These are phyloP conservation scores for Emydura subglobosa DNA, from an alignment of 2,113 vertebrate genomes.

Conservation along the genomic window DNA sequence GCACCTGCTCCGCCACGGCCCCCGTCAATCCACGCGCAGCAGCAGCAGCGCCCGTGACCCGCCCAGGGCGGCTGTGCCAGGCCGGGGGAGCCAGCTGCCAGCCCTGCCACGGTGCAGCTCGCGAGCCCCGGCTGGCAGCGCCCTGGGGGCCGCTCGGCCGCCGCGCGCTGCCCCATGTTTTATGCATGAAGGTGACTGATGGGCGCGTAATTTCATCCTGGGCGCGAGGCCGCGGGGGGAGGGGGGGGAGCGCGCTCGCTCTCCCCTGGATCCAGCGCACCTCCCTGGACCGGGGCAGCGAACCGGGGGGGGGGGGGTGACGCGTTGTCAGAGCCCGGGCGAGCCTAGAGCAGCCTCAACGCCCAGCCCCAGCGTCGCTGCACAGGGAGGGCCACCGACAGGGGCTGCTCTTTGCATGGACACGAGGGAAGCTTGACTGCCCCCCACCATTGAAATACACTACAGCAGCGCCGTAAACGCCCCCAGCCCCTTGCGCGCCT, in stretches of 20 bases:
- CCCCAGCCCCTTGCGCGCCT: too few relatives aligned
- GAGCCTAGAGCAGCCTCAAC: too few relatives aligned
- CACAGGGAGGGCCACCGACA: too few relatives aligned
- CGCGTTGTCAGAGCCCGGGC: too few relatives aligned
- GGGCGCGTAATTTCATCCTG: slow-evolving; percentile 81
- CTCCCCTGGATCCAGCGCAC: background rate
- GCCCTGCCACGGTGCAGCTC: background rate
- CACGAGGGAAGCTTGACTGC: too few relatives aligned
- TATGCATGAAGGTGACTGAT: slow-evolving; percentile 86
- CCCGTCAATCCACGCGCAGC: background rate
- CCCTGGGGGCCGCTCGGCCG: slow-evolving; percentile 2
- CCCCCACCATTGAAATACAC: too few relatives aligned
- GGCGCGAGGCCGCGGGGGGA: background rate
- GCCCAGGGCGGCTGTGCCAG: background rate
- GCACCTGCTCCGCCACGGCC: background rate
- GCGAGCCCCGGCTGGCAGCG: background rate
- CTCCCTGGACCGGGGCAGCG: rapidly evolving
- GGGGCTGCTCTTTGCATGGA: too few relatives aligned
- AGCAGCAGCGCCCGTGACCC: background rate
- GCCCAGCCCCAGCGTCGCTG: too few relatives aligned
- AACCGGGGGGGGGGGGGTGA: too few relatives aligned
- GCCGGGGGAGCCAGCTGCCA: background rate
- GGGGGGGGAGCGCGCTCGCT: background rate
- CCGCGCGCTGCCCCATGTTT: slow-evolving; percentile 84
- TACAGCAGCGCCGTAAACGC: too few relatives aligned